Evolutionary conservation across 2,888 invertebrate genomes (phyloP).

Genomic region (Osedax frankpressi): DNA sequence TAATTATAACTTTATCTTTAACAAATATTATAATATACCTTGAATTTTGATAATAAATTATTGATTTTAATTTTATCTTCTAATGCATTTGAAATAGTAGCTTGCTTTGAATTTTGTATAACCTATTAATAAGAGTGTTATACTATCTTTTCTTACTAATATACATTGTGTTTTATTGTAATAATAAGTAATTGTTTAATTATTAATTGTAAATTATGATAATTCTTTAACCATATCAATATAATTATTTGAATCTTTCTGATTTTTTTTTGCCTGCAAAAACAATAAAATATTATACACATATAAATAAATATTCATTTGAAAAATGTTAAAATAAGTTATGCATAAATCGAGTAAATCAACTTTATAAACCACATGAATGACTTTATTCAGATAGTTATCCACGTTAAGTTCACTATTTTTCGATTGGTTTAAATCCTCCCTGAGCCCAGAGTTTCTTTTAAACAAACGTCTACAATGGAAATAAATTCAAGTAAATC

Average conservation of each 20-base stretch:
- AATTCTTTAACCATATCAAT: not conserved
- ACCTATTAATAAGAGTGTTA: not conserved
- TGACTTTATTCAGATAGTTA: slow-evolving; percentile 36
- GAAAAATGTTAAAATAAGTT: too few relatives aligned
- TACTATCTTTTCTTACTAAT: too few relatives aligned
- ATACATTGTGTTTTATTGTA: too few relatives aligned
- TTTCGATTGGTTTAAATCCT: slow-evolving; percentile 37
- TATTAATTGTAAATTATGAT: not conserved
- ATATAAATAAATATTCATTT: too few relatives aligned
- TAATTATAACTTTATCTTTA: not conserved
- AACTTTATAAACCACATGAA: slow-evolving; percentile 33
- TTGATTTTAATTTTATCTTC: not conserved
- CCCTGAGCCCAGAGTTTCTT: slow-evolving; percentile 34
- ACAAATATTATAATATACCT: not conserved
- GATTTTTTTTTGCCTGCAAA: not conserved
- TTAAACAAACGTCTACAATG: slow-evolving; percentile 34
- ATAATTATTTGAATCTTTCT: not conserved
- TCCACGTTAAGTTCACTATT: slow-evolving; percentile 36
- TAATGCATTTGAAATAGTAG: not conserved
- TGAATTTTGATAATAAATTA: not conserved
- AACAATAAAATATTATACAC: not conserved
- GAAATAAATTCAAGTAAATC: not conserved
- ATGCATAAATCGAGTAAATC: not conserved
- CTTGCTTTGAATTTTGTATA: not conserved
- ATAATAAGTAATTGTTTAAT: too few relatives aligned